These are phyloP conservation scores for Cyrtodaria siliqua DNA, from an alignment of 2,888 invertebrate species.

Conservation along the genomic window DNA sequence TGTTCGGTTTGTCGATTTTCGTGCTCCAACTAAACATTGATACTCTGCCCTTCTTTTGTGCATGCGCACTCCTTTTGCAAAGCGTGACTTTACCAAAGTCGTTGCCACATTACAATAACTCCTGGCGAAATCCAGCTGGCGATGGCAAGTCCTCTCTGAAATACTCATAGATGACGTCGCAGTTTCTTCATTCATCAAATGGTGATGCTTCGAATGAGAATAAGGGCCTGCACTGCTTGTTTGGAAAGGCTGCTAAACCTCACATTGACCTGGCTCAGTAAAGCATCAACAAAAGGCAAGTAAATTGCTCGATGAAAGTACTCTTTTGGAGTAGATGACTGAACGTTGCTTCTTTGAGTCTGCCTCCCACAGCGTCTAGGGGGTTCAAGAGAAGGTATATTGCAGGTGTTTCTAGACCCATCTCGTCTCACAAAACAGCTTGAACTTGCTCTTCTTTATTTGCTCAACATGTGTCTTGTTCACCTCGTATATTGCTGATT, in stretches of 20 bases:
- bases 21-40: too few species aligned
- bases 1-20: too few species aligned
- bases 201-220: slow-evolving; percentile 32
- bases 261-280: slow-evolving; percentile 39
- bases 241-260: slow-evolving; percentile 34
- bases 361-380: slow-evolving; percentile 23
- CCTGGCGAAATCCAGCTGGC: slow-evolving; percentile 39
- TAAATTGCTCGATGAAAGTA: slow-evolving; percentile 49
- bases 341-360: slow-evolving; percentile 52
- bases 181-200: slow-evolving; percentile 19
- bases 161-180: slow-evolving; percentile 19
- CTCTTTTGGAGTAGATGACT: slow-evolving; percentile 28
- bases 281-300: slow-evolving; percentile 47
- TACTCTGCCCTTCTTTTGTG: too few species aligned
- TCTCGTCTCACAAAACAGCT: slow-evolving; percentile 50
- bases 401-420: slow-evolving; percentile 22
- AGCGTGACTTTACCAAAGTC: slow-evolving; percentile 25
- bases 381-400: slow-evolving; percentile 17
- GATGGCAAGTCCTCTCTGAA: slow-evolving; percentile 47
- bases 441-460: slow-evolving; percentile 41
- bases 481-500: slow-evolving; percentile 35
- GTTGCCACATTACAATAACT: slow-evolving; percentile 35
- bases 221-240: slow-evolving; percentile 35
- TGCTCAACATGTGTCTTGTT: background rate
- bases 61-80: too few species aligned